phyloP scores from a whole-genome alignment of 2,888 invertebrate genomes.

The Lycophotia porphyrea region DNA sequence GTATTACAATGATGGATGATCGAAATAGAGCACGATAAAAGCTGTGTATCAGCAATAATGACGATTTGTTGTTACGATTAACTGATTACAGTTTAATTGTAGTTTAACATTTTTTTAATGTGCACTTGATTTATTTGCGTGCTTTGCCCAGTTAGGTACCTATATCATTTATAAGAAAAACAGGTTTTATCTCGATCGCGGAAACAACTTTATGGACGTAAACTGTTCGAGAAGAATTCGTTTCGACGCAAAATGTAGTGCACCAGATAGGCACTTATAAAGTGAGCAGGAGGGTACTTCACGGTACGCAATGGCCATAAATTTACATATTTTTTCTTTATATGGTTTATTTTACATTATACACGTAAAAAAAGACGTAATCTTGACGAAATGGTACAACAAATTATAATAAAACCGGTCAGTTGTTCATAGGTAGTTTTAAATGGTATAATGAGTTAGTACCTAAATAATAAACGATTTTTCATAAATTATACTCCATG shows the following conservation, averaged over 20 bases:
- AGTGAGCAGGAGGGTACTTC: conserved; percentile 1
- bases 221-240: conserved; percentile 34
- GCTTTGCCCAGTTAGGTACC: conserved; percentile 4
- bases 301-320: conserved; percentile 21
- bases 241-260: conserved; percentile 41
- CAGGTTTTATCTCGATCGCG: conserved; percentile 20
- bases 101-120: conserved; percentile 28
- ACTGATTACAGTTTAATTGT: conserved; percentile 36
- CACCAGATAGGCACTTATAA: conserved; percentile 22
- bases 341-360: conserved; percentile 20
- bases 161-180: background rate
- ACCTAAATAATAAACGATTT: background rate
- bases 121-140: conserved; percentile 35
- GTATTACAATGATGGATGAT: conserved; percentile 37
- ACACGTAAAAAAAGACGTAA: conserved; percentile 25
- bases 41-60: conserved; percentile 41
- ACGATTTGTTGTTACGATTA: conserved; percentile 23
- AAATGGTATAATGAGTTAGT: background rate
- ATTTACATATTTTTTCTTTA: conserved; percentile 50
- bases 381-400: conserved; percentile 24
- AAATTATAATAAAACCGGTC: background rate
- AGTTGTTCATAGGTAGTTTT: background rate
- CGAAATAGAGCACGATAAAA: conserved; percentile 37
- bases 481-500: background rate
- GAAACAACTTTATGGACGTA: conserved; percentile 13